phyloP scores from a whole-genome alignment of 2,888 invertebrate species.

The Cataglyphis livida region DNA sequence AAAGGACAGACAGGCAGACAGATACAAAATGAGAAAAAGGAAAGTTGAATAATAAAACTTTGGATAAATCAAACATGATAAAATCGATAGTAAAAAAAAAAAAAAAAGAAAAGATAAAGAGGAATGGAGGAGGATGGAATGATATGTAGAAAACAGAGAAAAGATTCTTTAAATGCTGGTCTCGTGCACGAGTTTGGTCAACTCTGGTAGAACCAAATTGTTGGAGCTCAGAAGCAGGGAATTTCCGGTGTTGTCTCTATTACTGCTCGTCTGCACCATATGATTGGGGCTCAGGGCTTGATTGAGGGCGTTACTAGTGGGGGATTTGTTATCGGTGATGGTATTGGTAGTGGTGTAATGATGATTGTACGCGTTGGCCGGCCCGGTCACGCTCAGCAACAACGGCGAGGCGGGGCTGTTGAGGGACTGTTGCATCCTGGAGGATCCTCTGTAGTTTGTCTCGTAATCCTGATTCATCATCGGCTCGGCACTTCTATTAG shows the following conservation, averaged over 20 bases:
- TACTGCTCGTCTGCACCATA: constrained; percentile 76
- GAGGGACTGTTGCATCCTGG: constrained; percentile 78
- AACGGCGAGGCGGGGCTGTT: constrained; percentile 83
- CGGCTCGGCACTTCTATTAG: constrained; percentile 88
- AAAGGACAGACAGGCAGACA: not conserved
- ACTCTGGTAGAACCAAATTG: constrained; percentile 86
- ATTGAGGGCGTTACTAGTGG: constrained; percentile 76
- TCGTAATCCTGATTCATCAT: constrained; percentile 88
- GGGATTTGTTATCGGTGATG: constrained; percentile 76
- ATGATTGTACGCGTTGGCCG: constrained; percentile 78
- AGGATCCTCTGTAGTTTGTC: constrained; percentile 82
- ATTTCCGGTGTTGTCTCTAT: constrained; percentile 79
- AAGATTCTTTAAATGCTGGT: constrained; percentile 88
- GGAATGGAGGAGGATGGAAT: constrained; percentile 27
- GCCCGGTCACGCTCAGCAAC: constrained; percentile 83
- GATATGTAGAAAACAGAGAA: constrained; percentile 58
- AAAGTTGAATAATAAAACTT: not conserved
- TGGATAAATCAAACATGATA: not conserved
- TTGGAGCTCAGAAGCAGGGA: constrained; percentile 83
- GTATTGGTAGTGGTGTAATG: constrained; percentile 77
- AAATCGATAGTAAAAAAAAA: not conserved
- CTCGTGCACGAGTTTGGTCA: constrained; percentile 90
- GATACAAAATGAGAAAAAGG: not conserved
- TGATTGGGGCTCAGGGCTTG: constrained; percentile 78
- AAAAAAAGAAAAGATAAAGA: not conserved